Evolutionary conservation across 1,140 invertebrate genomes (phyloP).

Genomic region (Zaprionus capensis): DNA sequence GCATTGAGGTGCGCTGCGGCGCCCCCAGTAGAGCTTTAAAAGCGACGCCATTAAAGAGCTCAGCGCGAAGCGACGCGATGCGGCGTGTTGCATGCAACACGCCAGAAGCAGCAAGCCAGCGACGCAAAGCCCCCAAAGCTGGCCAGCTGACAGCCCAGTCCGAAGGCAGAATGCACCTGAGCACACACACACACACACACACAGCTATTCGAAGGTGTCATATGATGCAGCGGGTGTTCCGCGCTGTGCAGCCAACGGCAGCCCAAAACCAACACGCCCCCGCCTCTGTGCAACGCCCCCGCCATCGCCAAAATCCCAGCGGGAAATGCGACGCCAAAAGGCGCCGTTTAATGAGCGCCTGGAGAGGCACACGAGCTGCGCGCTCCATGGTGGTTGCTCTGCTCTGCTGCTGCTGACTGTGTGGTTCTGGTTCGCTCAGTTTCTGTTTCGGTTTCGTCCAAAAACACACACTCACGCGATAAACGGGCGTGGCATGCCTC

Average conservation of each 20-base stretch:
- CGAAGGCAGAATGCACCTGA: conserved; percentile 64
- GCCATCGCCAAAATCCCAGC: conserved; percentile 66
- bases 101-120: conserved; percentile 51
- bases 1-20: conserved; percentile 11
- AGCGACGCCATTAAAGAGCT: conserved; percentile 73
- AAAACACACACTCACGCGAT: conserved; percentile 57
- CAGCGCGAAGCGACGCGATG: neutral
- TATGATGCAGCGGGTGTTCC: conserved; percentile 73
- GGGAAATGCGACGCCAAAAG: conserved; percentile 68
- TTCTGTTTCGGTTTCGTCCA: neutral
- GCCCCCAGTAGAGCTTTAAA: conserved; percentile 71
- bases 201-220: conserved; percentile 55
- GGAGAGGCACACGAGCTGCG: conserved; percentile 47
- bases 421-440: neutral
- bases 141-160: conserved; percentile 36
- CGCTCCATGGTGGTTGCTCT: conserved; percentile 15
- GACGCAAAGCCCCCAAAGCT: conserved; percentile 38
- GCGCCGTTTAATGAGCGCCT: conserved; percentile 77
- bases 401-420: neutral
- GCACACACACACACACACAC: conserved; percentile 40
- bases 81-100: conserved; percentile 62
- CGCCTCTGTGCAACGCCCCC: neutral
- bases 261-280: conserved; percentile 52
- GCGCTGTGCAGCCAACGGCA: conserved; percentile 27
- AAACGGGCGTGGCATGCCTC: conserved; percentile 66